Percentiles rank a stretch among this genome's conserved stretches.
phyloP scores from a whole-genome alignment of 2,797 vertebrate genomes.

The Choloepus didactylus region DNA sequence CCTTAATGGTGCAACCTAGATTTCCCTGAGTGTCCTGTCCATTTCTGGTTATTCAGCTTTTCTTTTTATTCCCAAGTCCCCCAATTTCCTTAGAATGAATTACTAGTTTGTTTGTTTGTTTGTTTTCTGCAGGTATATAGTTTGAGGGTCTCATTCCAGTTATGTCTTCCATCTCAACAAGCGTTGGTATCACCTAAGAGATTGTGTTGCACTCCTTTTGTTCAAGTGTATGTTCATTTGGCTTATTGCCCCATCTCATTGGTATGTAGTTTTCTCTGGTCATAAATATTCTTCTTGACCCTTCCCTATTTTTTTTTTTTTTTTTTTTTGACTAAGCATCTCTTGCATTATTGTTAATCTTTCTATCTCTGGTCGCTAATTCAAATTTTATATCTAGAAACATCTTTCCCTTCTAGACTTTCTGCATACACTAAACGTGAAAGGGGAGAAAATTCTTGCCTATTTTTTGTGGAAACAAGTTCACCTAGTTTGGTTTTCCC shows the following conservation, averaged over 20 bases:
- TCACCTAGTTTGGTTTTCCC: not conserved
- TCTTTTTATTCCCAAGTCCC: not conserved
- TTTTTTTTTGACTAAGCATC: not conserved
- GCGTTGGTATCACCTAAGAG: not conserved
- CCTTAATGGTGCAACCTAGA: not conserved
- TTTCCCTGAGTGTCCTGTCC: not conserved
- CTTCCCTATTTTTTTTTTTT: not conserved
- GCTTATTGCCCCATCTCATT: not conserved
- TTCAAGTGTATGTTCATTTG: not conserved
- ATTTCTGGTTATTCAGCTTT: not conserved
- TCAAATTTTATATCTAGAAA: not conserved
- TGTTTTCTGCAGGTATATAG: not conserved
- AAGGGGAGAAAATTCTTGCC: not conserved
- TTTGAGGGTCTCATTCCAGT: not conserved
- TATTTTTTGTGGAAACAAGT: not conserved
- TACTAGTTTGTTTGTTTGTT: not conserved
- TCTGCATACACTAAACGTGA: not conserved
- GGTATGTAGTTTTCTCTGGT: not conserved
- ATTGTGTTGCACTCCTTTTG: not conserved
- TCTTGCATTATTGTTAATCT: not conserved
- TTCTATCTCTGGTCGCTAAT: not conserved
- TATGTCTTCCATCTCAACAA: not conserved
- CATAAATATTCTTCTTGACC: not conserved
- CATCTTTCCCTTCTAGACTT: not conserved
- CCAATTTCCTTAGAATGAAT: not conserved